Conservation (phyloP, 2,113 vertebrate species). For the Nyctereutes procyonoides region DNA sequence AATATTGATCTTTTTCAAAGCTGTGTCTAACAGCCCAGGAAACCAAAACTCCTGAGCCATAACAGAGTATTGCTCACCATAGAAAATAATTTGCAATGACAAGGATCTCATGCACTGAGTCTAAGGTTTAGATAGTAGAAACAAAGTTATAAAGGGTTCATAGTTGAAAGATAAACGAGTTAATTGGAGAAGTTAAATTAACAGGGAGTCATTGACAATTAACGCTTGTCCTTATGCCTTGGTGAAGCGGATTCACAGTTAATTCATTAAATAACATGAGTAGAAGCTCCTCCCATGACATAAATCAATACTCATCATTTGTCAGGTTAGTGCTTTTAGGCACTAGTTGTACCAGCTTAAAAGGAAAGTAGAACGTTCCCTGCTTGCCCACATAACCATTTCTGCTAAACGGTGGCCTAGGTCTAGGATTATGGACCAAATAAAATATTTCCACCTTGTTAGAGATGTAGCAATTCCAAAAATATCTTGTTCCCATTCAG, state of each 20-base stretch:
- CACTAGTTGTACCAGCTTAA: not conserved
- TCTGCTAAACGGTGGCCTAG: constrained; percentile 16
- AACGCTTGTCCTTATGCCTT: not conserved
- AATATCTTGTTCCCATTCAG: constrained; percentile 11
- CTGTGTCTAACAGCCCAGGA: not conserved
- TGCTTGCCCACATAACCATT: not conserved
- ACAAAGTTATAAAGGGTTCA: not conserved
- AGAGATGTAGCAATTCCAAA: not conserved
- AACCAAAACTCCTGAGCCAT: not conserved
- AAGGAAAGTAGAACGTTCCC: not conserved
- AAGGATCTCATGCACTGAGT: not conserved
- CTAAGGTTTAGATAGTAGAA: not conserved
- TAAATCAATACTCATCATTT: not conserved
- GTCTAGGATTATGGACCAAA: constrained; percentile 9
- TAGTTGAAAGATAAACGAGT: not conserved
- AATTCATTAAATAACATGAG: not conserved
- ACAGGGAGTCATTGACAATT: not conserved
- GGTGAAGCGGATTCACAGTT: not conserved
- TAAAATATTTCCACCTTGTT: constrained; percentile 33
- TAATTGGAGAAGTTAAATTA: not conserved
- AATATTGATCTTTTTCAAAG: not conserved
- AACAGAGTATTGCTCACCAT: not conserved
- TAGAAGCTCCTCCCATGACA: not conserved
- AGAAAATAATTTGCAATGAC: not conserved
- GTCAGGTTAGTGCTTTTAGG: not conserved